Conservation (phyloP, 2,113 vertebrate genomes). For the Coturnix japonica region DNA sequence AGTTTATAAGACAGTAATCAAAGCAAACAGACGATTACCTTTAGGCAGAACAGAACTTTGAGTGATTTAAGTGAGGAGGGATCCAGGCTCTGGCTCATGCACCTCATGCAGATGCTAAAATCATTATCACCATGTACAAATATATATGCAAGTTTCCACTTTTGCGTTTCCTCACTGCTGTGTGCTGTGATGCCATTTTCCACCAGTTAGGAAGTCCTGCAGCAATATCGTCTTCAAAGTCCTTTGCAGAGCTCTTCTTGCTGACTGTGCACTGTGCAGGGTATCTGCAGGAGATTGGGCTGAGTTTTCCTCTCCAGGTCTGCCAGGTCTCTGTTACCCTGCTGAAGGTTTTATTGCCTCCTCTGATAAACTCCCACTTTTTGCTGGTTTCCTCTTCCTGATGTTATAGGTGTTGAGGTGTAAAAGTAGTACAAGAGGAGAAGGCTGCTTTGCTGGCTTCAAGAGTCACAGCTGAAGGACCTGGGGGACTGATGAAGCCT, state of each 20-base stretch:
- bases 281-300: not conserved
- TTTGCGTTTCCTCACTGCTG: not conserved
- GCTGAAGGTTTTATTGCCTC: not conserved
- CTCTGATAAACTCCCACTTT: not conserved
- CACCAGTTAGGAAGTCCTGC: not conserved
- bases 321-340: not conserved
- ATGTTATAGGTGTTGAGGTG: fast-evolving
- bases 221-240: not conserved
- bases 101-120: constrained; percentile 58
- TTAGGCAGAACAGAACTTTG: constrained; percentile 20
- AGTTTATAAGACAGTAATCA: constrained; percentile 62
- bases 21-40: constrained; percentile 54
- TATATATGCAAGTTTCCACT: constrained; percentile 33
- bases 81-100: constrained; percentile 33
- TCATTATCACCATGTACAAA: constrained; percentile 57
- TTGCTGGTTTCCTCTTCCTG: not conserved
- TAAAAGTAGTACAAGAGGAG: not conserved
- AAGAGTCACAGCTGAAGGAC: not conserved
- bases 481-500: not conserved
- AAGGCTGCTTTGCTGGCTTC: not conserved
- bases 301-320: not conserved
- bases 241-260: not conserved
- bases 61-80: constrained; percentile 1
- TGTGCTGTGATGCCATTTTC: constrained; percentile 1
- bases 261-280: not conserved